phyloP scores from a whole-genome alignment of 2,888 invertebrate species.

The Odontocolon sp. region DNA sequence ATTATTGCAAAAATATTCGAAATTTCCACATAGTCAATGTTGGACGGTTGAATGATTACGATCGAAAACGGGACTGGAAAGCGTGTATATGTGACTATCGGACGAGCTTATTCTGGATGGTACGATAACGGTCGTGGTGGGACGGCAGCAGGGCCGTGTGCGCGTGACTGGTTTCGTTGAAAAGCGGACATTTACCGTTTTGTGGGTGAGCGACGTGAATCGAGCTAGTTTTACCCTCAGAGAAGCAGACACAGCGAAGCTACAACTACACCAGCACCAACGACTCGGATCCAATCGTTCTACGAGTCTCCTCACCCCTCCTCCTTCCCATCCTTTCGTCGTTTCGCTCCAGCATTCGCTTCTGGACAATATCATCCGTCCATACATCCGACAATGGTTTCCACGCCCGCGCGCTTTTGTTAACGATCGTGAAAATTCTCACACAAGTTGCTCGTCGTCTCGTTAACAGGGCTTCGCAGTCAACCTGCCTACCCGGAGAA shows the following conservation, averaged over 20 bases:
- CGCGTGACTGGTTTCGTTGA: conserved; percentile 51
- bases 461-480: not conserved
- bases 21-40: not conserved
- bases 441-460: not conserved
- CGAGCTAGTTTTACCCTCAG: not conserved
- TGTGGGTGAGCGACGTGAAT: conserved; percentile 1
- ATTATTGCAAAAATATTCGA: conserved; percentile 49
- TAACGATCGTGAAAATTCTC: conserved; percentile 26
- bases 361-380: not conserved
- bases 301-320: not conserved
- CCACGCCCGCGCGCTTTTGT: not conserved
- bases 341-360: not conserved
- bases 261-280: not conserved
- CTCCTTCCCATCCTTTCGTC: not conserved
- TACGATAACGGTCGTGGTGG: not conserved
- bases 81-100: conserved; percentile 4
- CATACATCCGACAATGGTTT: not conserved
- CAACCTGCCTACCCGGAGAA: too few relatives aligned
- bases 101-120: conserved; percentile 24
- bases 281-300: conserved; percentile 16
- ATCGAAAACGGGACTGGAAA: conserved; percentile 38
- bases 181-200: conserved; percentile 31
- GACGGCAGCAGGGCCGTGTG: not conserved
- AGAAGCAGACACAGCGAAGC: not conserved
- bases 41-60: conserved; percentile 19